Evolutionary conservation across 2,797 vertebrate genomes (phyloP), one percentile per base, ranked within the genome.

Genomic region (Eurystomus glaucurus): DNA sequence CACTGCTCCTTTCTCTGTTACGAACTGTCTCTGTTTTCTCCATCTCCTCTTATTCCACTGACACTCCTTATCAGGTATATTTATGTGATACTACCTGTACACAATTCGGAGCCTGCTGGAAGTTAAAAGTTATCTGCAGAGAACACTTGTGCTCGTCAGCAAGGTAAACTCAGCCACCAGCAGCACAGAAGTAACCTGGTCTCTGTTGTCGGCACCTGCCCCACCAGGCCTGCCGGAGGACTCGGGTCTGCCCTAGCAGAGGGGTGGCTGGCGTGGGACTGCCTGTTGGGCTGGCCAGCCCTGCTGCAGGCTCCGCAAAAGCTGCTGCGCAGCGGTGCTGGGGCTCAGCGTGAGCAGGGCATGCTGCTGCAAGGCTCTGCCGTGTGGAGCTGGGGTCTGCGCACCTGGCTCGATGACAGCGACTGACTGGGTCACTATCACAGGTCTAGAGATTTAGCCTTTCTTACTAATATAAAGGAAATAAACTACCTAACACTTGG

Each of bases 271-370:
- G 25, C 2, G 0, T 14, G 28, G 57, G 43, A 43, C 51, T 39
- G 48, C 37, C 33, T 22, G n/a, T 22, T 21, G 43, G 48, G 31
- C 52, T 39, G 52, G 51, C 23, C 68, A 64, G 54, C 51, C 20
- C 19, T 25, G n/a, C 25, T 35, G 16, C 16, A 16, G 43, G 48
- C 23, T 43, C 35, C 21, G 0, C 1, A 10, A 15, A 9, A 16
- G 18, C 35, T 15, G 10, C 41, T 16, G 16, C 13, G 41, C 41
- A 43, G 41, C 7, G 16, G 41, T 12, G 16, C 41, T 43, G 41
- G 14, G 41, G 41, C 41, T 35, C 5, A 0, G n/a, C 1, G 0
- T 41, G 58, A 50, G n/a, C 58, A 55, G 74, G 37, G 19, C 22
- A 9, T 9, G 29, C 29, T 8, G 8, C 69, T 48, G 60, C 33